Base-by-base conservation (phyloP, 1,140 invertebrate genomes). In the Elymnias hypermnestra region DNA sequence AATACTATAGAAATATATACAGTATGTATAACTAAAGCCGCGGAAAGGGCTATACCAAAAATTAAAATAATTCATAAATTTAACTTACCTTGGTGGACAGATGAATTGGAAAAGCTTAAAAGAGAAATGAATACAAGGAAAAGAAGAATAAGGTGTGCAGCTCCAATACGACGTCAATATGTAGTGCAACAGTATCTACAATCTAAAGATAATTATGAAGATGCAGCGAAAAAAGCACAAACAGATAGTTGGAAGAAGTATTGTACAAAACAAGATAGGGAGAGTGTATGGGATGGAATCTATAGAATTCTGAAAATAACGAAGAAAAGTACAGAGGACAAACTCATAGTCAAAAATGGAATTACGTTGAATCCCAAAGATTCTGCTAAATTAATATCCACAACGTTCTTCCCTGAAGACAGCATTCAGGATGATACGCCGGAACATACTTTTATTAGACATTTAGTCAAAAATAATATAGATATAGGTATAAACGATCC, bases 191-290 rank as follows among this genome's bases (percentile, higher is more conserved):
- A 40, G 26, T 64, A 46, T 45, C 48, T 43, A 9, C 0, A 25
- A 13, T 9, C 9, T 1, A 41, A 40, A 28, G 14, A 25, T 5
- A 8, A 9, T 2, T 52, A 36, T 21, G 28, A 54, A 14, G 9
- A 8, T 1, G 3, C 23, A 8, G 48, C 17, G 2, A 57, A 19
- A n/a, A 50, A 31, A 21, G 18, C 7, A 1, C 40, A 44, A 26
- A 41, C 18, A 10, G 10, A 8, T 2, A 57, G 54, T 19, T 63
- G 60, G 53, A 63, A 57, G 26, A 25, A 25, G 0, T 63, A 57
- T 9, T 54, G 54, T 8, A 7, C n/a, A 0, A 56, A 37, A 40
- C 62, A 65, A 25, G 53, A 57, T 0, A 38, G 35, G 8, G 56
- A 59, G n/a, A 23, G 40, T 1, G 5, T 56, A 4, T 53, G 52